These are phyloP conservation scores for Anhinga rufa DNA, from an alignment of 2,113 vertebrate genomes.

Conservation along the genomic window DNA sequence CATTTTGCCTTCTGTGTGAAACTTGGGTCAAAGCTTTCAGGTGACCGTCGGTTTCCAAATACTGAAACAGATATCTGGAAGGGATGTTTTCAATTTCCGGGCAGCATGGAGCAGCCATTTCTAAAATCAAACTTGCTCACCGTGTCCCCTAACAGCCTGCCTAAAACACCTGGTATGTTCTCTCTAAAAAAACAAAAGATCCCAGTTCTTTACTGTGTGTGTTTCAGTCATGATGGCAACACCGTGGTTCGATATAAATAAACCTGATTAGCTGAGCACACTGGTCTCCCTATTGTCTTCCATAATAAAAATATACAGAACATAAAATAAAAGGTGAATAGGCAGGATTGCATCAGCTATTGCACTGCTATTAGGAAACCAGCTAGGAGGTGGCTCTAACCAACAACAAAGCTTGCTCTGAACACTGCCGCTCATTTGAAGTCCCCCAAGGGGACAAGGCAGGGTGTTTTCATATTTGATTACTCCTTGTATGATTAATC, in stretches of 20 bases:
- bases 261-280: background rate
- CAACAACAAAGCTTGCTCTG: background rate
- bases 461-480: background rate
- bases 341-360: background rate
- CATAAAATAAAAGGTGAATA: conserved; percentile 10
- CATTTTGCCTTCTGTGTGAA: background rate
- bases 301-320: background rate
- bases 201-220: background rate
- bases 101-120: background rate
- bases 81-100: background rate
- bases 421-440: background rate
- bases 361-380: background rate
- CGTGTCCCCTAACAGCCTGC: background rate
- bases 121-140: background rate
- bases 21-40: background rate
- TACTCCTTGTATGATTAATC: background rate
- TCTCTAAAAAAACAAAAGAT: background rate
- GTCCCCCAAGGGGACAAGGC: background rate
- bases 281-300: background rate
- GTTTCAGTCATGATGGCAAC: background rate
- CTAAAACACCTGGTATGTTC: background rate
- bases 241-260: background rate
- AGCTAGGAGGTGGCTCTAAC: background rate
- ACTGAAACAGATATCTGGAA: background rate
- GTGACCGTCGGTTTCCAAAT: background rate